These are phyloP conservation scores for Macrostomum lignano DNA, from an alignment of 1,140 invertebrate species.

Conservation along the genomic window DNA sequence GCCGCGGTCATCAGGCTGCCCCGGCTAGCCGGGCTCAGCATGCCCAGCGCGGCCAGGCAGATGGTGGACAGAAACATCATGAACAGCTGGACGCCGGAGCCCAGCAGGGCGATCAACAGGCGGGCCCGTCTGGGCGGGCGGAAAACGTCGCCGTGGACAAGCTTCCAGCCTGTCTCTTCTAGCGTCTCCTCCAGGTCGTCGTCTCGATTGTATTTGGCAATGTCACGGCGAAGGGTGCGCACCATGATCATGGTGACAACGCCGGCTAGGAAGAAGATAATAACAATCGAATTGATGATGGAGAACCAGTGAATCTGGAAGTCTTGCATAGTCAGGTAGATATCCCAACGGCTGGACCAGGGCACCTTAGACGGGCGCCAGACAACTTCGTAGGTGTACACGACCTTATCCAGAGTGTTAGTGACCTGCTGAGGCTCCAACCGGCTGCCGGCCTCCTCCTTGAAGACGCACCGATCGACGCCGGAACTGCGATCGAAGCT, in stretches of 20 bases:
- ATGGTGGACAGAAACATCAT: conserved; percentile 74
- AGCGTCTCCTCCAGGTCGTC: conserved; percentile 23
- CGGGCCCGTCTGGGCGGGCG: conserved; percentile 47
- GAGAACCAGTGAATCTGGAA: conserved; percentile 98
- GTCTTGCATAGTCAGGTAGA: conserved; percentile 69
- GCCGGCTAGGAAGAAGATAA: conserved; percentile 81
- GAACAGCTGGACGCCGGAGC: conserved; percentile 79
- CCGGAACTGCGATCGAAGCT: conserved; percentile 8
- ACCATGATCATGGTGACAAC: conserved; percentile 87
- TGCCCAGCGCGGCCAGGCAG: conserved; percentile 91
- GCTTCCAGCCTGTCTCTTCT: conserved; percentile 87
- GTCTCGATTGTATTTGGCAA: conserved; percentile 38
- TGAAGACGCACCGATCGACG: conserved; percentile 8
- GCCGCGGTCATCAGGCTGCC: conserved; percentile 77
- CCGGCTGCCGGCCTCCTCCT: conserved; percentile 4
- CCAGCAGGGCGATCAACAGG: conserved; percentile 65
- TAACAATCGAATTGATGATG: conserved; percentile 87
- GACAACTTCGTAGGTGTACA: conserved; percentile 72
- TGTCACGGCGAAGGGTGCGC: conserved; percentile 69
- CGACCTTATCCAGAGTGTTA: conserved; percentile 35
- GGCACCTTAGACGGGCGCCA: conserved; percentile 61
- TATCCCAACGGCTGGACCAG: conserved; percentile 85
- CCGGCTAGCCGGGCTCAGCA: conserved; percentile 75
- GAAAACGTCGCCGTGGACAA: conserved; percentile 89
- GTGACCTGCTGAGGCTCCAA: too few relatives aligned